Conservation (phyloP, 1,140 invertebrate species). For the Papilio xuthus region DNA sequence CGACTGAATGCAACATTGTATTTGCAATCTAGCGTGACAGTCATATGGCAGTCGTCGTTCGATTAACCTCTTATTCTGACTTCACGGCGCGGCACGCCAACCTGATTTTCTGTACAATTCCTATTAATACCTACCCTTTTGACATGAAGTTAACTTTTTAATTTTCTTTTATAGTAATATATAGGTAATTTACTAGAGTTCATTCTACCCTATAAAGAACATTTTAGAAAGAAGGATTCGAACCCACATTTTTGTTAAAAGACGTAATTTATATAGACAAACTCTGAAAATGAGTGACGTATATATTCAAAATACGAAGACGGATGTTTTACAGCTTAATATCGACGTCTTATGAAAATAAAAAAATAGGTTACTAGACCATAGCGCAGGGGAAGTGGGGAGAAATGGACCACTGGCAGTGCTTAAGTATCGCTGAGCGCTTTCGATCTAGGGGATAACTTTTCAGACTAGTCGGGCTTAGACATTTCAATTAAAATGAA, state of each 20-base stretch:
- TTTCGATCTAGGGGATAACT: slow-evolving; percentile 16
- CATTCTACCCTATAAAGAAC: no score
- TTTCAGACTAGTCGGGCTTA: not conserved
- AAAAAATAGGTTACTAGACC: slow-evolving; percentile 22
- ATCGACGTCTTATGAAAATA: not conserved
- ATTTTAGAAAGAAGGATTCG: not conserved
- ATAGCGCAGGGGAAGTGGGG: not conserved
- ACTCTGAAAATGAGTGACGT: not conserved
- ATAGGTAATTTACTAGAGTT: no score
- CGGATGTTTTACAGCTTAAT: not conserved
- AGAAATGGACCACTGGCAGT: not conserved
- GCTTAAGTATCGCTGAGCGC: not conserved
- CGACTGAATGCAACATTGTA: not conserved
- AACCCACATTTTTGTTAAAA: not conserved
- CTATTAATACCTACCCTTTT: no score
- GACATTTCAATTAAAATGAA: not conserved
- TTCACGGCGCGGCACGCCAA: no score
- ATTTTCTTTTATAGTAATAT: no score
- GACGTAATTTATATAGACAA: not conserved
- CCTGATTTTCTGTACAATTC: no score
- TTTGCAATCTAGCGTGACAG: not conserved
- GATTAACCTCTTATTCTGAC: no score
- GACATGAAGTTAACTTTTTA: no score
- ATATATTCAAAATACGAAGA: not conserved
- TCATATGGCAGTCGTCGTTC: no score